phyloP scores from a whole-genome alignment of 2,113 vertebrate species.

The Pangasianodon hypophthalmus region DNA sequence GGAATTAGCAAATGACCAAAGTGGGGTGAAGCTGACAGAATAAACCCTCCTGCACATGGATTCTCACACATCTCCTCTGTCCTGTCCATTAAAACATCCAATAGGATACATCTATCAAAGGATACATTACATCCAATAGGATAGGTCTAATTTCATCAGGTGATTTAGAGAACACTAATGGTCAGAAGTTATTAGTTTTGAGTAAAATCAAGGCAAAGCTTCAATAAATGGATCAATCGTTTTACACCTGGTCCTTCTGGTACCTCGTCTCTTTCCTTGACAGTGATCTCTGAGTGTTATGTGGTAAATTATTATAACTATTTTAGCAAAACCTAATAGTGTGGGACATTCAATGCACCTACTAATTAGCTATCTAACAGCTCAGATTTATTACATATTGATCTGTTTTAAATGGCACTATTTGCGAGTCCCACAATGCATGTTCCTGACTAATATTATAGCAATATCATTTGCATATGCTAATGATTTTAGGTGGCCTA shows the following conservation, averaged over 20 bases:
- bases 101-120: neutral
- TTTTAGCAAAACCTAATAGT: neutral
- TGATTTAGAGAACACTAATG: neutral
- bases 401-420: neutral
- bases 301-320: neutral
- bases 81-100: neutral
- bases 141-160: neutral
- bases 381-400: neutral
- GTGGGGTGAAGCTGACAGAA: neutral
- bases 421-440: neutral
- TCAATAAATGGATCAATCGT: neutral
- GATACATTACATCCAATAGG: neutral
- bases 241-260: neutral
- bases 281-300: neutral
- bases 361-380: neutral
- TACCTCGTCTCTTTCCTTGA: neutral
- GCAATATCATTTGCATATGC: too few species aligned
- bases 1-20: neutral
- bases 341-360: neutral
- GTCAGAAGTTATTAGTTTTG: neutral
- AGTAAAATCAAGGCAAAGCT: neutral
- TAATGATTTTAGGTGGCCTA: too few species aligned
- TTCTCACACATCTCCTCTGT: neutral
- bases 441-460: neutral
- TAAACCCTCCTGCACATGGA: neutral